Evolutionary conservation across 2,797 vertebrate genomes (phyloP).

Genomic region (Alfaro cultratus): DNA sequence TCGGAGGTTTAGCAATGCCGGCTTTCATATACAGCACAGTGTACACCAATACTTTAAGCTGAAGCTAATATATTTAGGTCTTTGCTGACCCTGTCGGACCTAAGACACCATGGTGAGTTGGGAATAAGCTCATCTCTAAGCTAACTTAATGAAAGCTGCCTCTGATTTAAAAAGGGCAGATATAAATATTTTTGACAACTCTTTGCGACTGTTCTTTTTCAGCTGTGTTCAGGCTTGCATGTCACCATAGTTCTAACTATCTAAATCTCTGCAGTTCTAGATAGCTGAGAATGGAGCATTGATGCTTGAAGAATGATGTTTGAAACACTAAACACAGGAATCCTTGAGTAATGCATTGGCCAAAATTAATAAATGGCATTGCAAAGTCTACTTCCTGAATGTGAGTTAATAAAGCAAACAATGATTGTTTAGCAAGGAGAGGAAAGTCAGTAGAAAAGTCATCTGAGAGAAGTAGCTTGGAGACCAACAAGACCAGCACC

Average conservation of each 20-base stretch:
- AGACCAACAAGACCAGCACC: neutral
- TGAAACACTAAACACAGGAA: neutral
- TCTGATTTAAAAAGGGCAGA: neutral
- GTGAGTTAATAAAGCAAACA: neutral
- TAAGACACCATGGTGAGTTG: neutral
- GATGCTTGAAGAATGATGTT: neutral
- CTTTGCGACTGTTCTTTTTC: neutral
- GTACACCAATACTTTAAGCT: neutral
- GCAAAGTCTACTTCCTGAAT: neutral
- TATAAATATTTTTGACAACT: neutral
- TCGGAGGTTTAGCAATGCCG: neutral
- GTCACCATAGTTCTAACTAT: neutral
- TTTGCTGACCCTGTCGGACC: neutral
- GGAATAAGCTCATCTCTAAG: neutral
- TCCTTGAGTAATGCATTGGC: neutral
- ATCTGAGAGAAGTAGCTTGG: neutral
- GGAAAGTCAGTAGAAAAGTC: neutral
- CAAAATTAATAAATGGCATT: neutral
- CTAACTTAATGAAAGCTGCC: neutral
- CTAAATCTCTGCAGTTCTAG: neutral
- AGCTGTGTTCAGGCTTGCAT: neutral
- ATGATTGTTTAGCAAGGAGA: neutral
- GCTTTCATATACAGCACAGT: neutral
- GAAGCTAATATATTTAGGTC: neutral
- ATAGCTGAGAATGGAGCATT: neutral